A percentile compares a stretch with the other conserved stretches of the same genome.
Evolutionary conservation across 2,888 invertebrate genomes (phyloP).

Genomic region (Drosophila pseudotalamancana): DNA sequence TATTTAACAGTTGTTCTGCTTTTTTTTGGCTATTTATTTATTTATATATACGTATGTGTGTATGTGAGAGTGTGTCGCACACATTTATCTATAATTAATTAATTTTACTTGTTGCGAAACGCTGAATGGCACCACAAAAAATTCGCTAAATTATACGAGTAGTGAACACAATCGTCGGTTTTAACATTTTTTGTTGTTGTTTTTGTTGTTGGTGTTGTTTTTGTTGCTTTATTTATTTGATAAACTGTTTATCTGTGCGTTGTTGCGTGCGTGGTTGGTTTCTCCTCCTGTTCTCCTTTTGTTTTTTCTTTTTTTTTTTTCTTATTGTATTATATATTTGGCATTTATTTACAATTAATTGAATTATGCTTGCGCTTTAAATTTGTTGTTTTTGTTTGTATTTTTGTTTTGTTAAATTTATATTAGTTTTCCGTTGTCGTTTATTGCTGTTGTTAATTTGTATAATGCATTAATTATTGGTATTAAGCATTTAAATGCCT

Average conservation of each 20-base stretch:
- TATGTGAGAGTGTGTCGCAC: constrained; percentile 42
- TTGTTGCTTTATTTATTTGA: constrained; percentile 23
- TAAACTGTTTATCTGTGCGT: constrained; percentile 42
- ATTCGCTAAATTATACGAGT: constrained; percentile 49
- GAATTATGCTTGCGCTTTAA: constrained; percentile 47
- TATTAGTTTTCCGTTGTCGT: constrained; percentile 13
- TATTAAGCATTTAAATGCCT: constrained; percentile 8
- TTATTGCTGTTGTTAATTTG: constrained; percentile 29
- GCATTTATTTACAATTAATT: constrained; percentile 54
- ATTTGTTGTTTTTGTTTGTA: constrained; percentile 11
- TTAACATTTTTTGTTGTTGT: constrained; percentile 1
- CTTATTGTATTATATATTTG: neutral
- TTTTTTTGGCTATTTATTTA: constrained; percentile 42
- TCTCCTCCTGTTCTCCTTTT: too few relatives aligned
- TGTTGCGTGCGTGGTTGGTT: constrained; percentile 17
- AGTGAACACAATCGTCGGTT: constrained; percentile 52
- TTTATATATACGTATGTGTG: constrained; percentile 19
- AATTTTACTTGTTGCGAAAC: constrained; percentile 63
- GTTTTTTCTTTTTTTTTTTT: neutral
- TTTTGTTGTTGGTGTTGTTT: neutral
- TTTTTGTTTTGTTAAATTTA: constrained; percentile 11
- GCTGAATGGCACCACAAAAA: constrained; percentile 34
- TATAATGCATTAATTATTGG: constrained; percentile 18
- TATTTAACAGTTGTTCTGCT: constrained; percentile 47
- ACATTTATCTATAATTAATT: constrained; percentile 74